These are phyloP conservation scores for Eupsilia transversa DNA, from an alignment of 2,888 invertebrate genomes.

Conservation along the genomic window DNA sequence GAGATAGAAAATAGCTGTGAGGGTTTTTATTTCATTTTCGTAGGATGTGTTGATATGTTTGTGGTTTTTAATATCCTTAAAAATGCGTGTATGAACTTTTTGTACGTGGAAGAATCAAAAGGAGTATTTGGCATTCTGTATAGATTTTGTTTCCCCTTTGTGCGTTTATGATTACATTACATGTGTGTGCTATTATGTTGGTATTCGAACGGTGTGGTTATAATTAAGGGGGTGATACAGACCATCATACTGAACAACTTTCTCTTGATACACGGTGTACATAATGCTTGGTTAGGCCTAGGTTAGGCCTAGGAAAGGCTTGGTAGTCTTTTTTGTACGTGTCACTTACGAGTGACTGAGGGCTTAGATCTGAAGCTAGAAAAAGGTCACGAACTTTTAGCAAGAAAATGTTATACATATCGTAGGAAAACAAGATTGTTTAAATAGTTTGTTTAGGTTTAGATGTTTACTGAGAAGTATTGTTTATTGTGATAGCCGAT, in stretches of 20 bases:
- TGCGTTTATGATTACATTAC: too few species aligned
- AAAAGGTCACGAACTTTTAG: conserved; percentile 15
- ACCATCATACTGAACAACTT: too few species aligned
- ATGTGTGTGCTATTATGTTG: conserved; percentile 4
- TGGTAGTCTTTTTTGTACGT: conserved; percentile 17
- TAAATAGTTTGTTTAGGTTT: conserved; percentile 20
- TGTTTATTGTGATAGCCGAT: neutral
- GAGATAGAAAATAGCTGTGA: neutral
- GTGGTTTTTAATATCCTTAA: neutral
- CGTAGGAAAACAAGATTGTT: conserved; percentile 20
- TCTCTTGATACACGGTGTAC: too few species aligned
- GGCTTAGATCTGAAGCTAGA: conserved; percentile 14
- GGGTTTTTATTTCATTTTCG: conserved; percentile 7
- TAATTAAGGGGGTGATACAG: too few species aligned
- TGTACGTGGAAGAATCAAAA: neutral
- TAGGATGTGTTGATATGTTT: neutral
- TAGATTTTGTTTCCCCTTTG: neutral
- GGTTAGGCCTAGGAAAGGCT: neutral
- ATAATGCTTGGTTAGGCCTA: neutral
- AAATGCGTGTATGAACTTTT: neutral
- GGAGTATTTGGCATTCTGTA: neutral
- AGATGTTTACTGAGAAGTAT: neutral
- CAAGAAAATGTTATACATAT: conserved; percentile 9
- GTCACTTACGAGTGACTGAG: neutral
- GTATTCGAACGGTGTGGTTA: too few species aligned